Percentiles rank a stretch among this genome's conserved stretches.
These are phyloP conservation scores for Aegotheles bennettii DNA, from an alignment of 2,113 vertebrate species.

Conservation along the genomic window DNA sequence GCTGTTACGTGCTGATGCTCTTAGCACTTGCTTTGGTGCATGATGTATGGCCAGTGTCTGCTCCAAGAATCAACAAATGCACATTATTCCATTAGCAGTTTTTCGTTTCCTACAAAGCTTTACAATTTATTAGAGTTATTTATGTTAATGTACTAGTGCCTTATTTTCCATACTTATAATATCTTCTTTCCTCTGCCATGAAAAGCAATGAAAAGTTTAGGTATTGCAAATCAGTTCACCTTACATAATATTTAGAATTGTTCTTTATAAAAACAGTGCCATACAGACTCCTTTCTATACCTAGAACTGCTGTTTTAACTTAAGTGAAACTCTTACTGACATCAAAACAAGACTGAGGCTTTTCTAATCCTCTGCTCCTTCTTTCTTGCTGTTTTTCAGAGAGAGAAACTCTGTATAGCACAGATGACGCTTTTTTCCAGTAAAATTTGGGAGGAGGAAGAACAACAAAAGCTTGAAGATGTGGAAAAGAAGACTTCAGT, in stretches of 20 bases:
- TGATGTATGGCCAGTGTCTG: conserved; percentile 28
- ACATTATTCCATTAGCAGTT: conserved; percentile 62
- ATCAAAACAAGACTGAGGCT: not conserved
- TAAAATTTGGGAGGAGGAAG: not conserved
- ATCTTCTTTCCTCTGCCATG: conserved; percentile 29
- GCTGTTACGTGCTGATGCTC: not conserved
- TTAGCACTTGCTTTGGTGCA: conserved; percentile 1
- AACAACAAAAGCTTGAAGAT: not conserved
- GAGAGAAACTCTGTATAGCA: not conserved
- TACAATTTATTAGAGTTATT: conserved; percentile 67
- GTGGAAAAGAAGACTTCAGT: not conserved
- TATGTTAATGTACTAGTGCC: conserved; percentile 58
- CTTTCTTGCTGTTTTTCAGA: not conserved
- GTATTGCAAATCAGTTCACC: not conserved
- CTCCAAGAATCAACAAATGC: conserved; percentile 63
- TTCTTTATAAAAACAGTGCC: not conserved
- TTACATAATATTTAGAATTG: not conserved
- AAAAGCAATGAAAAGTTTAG: conserved; percentile 29
- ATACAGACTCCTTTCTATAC: not conserved
- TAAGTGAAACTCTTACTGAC: not conserved
- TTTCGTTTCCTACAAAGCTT: conserved; percentile 58
- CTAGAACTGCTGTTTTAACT: not conserved
- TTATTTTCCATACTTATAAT: conserved; percentile 66
- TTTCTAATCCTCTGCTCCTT: not conserved
- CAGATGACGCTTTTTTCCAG: not conserved